Evolutionary conservation across 1,140 invertebrate genomes (phyloP), one percentile per base, ranked within the genome.

Genomic region (Drosophila auraria): DNA sequence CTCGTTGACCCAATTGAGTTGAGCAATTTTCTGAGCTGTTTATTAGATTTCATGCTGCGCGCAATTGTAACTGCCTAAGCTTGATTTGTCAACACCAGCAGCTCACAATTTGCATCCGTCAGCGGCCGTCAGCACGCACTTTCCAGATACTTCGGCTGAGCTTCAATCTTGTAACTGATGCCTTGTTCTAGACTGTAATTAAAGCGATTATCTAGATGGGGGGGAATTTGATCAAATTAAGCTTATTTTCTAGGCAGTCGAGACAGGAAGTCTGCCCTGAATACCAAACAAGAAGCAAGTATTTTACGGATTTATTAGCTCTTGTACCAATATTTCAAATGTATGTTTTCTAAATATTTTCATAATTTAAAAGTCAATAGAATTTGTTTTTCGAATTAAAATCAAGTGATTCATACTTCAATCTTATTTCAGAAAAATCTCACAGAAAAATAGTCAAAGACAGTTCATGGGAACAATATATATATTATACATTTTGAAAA

Each of bases 11-110:
- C 53, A 90, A 90, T 81, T 87, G 60, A 73, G 76, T 87, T 76
- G 84, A 83, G 84, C 80, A 89, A 89, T 89, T 87, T 78, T 71
- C 72, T 63, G 66, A 72, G 69, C 54, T 68, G 54, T 66, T 83
- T 87, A 87, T 87, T 87, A 87, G 83, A 87, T 87, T 87, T 87
- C 65, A 69, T 77, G 80, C 78, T 62, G 62, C 60, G 78, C 68
- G 51, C 78, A 84, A 87, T 87, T 83, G 70, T 72, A 62, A 61
- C 80, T 77, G 27, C 69, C 81, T 61, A 58, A 79, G 68, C 78
- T 69, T 60, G 68, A 78, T 66, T 80, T 83, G 80, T 87, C 76
- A 77, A 78, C 80, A 64, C 38, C 54, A 77, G 71, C 80, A 63
- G 25, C 50, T 15, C 30, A 33, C 56, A 47, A 65, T 66, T 68